Evolutionary conservation across 2,888 invertebrate species (phyloP).

Genomic region (Andrena flavipes): DNA sequence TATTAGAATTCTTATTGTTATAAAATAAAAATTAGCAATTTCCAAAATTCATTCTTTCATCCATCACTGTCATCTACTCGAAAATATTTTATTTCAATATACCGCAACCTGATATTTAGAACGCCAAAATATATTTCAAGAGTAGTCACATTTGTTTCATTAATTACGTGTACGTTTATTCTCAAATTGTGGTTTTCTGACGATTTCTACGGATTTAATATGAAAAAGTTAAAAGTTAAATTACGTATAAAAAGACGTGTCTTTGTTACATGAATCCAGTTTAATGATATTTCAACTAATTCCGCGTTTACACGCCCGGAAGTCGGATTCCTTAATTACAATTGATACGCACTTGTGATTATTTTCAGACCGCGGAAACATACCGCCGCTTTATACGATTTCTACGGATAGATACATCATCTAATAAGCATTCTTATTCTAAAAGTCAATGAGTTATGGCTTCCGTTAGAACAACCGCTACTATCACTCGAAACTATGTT

Average conservation of each 20-base stretch:
- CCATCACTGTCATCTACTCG: too few relatives aligned
- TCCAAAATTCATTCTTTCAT: too few relatives aligned
- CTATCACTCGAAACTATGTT: not conserved
- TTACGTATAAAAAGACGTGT: not conserved
- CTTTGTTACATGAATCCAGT: not conserved
- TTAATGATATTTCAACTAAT: not conserved
- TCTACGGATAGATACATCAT: constrained; percentile 1
- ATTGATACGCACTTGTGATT: constrained; percentile 16
- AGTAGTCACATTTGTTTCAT: too few relatives aligned
- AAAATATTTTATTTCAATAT: too few relatives aligned
- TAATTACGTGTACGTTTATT: too few relatives aligned
- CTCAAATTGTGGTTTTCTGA: too few relatives aligned
- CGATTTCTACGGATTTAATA: not conserved
- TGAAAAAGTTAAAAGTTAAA: not conserved
- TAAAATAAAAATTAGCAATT: too few relatives aligned
- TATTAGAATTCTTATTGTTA: too few relatives aligned
- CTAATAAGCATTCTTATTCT: not conserved
- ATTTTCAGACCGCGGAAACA: constrained; percentile 6
- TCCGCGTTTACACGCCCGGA: constrained; percentile 8
- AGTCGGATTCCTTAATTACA: constrained; percentile 25
- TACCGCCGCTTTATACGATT: not conserved
- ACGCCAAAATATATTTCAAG: too few relatives aligned
- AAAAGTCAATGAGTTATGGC: not conserved
- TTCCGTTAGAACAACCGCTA: not conserved
- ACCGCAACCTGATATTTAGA: too few relatives aligned